phyloP scores from a whole-genome alignment of 2,888 invertebrate genomes.

The Heteromurus nitidus region DNA sequence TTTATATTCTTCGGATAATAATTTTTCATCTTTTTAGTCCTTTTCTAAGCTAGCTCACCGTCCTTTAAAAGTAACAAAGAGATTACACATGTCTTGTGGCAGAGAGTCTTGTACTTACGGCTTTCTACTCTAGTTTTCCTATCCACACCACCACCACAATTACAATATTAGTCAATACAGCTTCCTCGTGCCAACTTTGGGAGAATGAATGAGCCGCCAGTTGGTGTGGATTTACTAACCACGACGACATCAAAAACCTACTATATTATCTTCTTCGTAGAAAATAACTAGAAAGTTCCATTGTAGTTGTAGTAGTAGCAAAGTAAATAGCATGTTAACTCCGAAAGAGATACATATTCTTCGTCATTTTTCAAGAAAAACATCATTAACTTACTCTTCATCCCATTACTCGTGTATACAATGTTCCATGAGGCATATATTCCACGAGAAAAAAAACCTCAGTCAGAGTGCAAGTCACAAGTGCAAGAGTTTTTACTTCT shows the following conservation, averaged over 20 bases:
- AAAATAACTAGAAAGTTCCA: neutral
- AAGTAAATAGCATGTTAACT: neutral
- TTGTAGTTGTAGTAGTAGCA: neutral
- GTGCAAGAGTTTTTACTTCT: neutral
- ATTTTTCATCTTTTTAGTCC: conserved; percentile 18
- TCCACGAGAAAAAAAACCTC: neutral
- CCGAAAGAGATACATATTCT: conserved; percentile 8
- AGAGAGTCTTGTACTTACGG: neutral
- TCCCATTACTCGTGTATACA: neutral
- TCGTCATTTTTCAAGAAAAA: conserved; percentile 27
- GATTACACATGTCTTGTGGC: neutral
- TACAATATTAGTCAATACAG: neutral
- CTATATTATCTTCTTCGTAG: neutral
- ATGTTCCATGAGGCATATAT: neutral
- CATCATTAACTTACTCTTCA: conserved; percentile 12
- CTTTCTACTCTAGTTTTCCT: no score
- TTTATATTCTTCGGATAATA: neutral
- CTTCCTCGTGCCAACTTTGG: neutral
- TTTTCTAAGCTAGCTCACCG: neutral
- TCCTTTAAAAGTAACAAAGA: neutral
- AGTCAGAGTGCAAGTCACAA: neutral
- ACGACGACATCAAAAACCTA: neutral
- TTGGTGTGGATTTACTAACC: neutral
- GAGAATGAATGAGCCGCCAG: conserved; percentile 9
- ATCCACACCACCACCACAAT: neutral